Evolutionary conservation across 2,797 vertebrate species (phyloP).

Genomic region (Ceryle rudis): DNA sequence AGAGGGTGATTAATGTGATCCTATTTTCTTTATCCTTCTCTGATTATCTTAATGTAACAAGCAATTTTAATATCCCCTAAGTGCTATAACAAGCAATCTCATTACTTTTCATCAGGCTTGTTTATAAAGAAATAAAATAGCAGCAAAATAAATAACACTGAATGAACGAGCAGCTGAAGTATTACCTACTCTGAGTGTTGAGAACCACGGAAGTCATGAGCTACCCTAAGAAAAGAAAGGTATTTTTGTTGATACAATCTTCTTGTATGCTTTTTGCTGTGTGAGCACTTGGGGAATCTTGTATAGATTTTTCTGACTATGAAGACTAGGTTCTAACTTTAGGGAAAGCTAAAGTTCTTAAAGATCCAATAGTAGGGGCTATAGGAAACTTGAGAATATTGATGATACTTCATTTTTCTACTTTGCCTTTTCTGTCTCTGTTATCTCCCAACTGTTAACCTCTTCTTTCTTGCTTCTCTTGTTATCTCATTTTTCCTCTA

Average conservation of each 20-base stretch:
- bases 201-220: not conserved
- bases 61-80: constrained; percentile 17
- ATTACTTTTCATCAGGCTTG: constrained; percentile 36
- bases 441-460: not conserved
- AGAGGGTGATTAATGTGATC: not conserved
- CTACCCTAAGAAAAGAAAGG: not conserved
- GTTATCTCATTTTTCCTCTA: not conserved
- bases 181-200: not conserved
- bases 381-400: not conserved
- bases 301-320: not conserved
- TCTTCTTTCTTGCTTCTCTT: not conserved
- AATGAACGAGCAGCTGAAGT: not conserved
- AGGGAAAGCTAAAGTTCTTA: not conserved
- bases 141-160: not conserved
- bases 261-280: not conserved
- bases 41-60: constrained; percentile 41
- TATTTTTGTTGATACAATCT: not conserved
- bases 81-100: constrained; percentile 5
- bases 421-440: not conserved
- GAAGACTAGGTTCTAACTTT: not conserved
- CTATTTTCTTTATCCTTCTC: not conserved
- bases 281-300: not conserved
- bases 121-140: constrained; percentile 28
- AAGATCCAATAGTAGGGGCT: not conserved
- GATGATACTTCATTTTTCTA: not conserved